Percentiles rank a stretch among this genome's conserved stretches.
These are phyloP conservation scores for Solenopsis invicta DNA, from an alignment of 1,140 invertebrate species.

Conservation along the genomic window DNA sequence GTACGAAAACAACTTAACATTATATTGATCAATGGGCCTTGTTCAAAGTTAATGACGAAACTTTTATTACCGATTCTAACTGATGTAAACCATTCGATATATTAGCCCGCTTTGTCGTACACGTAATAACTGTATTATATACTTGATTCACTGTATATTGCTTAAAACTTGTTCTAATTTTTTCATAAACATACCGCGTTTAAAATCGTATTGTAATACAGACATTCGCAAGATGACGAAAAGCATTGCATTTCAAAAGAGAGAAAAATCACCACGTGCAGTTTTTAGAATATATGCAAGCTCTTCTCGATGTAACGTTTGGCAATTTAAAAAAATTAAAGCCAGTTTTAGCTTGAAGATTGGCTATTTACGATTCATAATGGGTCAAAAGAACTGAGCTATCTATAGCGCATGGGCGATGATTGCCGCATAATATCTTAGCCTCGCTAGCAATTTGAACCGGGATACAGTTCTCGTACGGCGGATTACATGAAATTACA, in stretches of 20 bases:
- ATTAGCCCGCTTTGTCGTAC: neutral
- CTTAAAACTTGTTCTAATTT: slow-evolving; percentile 4
- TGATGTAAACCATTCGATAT: neutral
- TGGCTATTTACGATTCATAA: slow-evolving; percentile 17
- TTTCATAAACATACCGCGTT: neutral
- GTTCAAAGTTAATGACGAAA: slow-evolving; percentile 16
- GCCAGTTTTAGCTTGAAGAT: slow-evolving; percentile 18
- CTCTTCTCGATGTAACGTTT: neutral
- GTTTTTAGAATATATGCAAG: neutral
- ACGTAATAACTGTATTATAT: neutral
- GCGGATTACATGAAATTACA: slow-evolving; percentile 11
- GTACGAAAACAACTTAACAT: slow-evolving; percentile 33
- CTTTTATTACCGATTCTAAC: slow-evolving; percentile 1
- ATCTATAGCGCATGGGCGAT: slow-evolving; percentile 6
- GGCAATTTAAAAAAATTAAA: slow-evolving; percentile 3
- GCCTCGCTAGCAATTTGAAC: neutral
- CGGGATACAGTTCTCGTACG: neutral
- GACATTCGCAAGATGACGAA: neutral
- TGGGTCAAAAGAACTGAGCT: slow-evolving; percentile 7
- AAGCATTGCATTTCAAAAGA: neutral
- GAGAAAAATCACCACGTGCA: neutral
- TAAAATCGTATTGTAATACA: neutral
- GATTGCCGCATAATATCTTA: slow-evolving; percentile 28
- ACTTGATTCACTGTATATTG: slow-evolving; percentile 2
- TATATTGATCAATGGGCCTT: slow-evolving; percentile 13